A percentile compares a stretch with the other conserved stretches of the same genome.
Evolutionary conservation across 2,888 invertebrate species (phyloP).

Genomic region (Drosophila falleni): DNA sequence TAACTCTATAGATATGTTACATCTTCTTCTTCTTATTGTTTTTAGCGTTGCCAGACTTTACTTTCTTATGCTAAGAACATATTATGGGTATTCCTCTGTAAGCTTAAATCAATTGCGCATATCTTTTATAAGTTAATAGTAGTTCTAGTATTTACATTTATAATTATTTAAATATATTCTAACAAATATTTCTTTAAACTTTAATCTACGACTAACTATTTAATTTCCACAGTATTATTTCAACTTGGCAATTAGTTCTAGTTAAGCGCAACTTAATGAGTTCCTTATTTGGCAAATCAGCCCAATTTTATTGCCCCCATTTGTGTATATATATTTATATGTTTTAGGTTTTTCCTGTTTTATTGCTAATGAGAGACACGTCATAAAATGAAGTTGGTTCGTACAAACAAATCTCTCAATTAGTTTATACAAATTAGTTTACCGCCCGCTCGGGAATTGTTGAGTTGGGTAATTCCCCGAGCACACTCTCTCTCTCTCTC

Average conservation of each 20-base stretch:
- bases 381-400: constrained; percentile 64
- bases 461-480: constrained; percentile 43
- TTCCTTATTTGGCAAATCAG: constrained; percentile 44
- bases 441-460: constrained; percentile 70
- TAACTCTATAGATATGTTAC: no score
- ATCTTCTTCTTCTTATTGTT: no score
- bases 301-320: constrained; percentile 54
- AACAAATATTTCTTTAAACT: no score
- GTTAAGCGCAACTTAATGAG: constrained; percentile 9
- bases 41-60: no score
- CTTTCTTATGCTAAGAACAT: no score
- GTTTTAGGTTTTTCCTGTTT: constrained; percentile 39
- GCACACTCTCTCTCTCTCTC: no score
- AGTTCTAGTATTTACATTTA: no score
- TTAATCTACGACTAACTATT: constrained; percentile 13
- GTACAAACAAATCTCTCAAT: constrained; percentile 72
- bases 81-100: no score
- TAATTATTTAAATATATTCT: no score
- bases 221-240: constrained; percentile 23
- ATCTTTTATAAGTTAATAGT: no score
- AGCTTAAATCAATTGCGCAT: no score
- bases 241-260: constrained; percentile 38
- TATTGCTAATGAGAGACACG: constrained; percentile 76
- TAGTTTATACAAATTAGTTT: constrained; percentile 78
- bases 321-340: constrained; percentile 17